phyloP scores from a whole-genome alignment of 2,888 invertebrate genomes.

The Emesis russula region DNA sequence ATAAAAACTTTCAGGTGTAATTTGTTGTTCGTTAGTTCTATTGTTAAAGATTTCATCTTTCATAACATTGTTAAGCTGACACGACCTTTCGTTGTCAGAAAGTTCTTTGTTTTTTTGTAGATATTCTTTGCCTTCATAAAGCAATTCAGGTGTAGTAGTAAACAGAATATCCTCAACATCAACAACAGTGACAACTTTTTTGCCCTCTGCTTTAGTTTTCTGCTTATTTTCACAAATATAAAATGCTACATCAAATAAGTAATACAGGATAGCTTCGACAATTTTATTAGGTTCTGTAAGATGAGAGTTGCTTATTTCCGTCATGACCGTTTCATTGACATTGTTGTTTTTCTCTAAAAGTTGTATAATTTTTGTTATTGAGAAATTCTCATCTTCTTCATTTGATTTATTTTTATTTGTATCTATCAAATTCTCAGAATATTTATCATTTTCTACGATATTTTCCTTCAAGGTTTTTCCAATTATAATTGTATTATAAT shows the following conservation, averaged over 20 bases:
- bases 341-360: conserved; percentile 90
- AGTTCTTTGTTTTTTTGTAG: neutral
- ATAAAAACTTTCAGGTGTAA: neutral
- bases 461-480: conserved; percentile 43
- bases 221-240: conserved; percentile 89
- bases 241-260: conserved; percentile 92
- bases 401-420: conserved; percentile 32
- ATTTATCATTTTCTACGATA: conserved; percentile 16
- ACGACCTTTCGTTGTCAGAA: neutral
- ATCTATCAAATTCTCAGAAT: conserved; percentile 52
- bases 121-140: conserved; percentile 24
- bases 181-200: conserved; percentile 92
- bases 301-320: conserved; percentile 91
- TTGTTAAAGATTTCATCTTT: too few species aligned
- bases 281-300: conserved; percentile 89
- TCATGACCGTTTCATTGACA: conserved; percentile 91
- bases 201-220: conserved; percentile 81
- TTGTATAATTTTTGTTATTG: conserved; percentile 92
- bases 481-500: conserved; percentile 78
- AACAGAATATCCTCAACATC: conserved; percentile 93
- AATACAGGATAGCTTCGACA: conserved; percentile 92
- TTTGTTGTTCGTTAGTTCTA: neutral
- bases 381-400: conserved; percentile 89
- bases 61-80: neutral
- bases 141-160: conserved; percentile 91